A percentile compares a stretch with the other conserved stretches of the same genome.
Evolutionary conservation across 2,888 invertebrate genomes (phyloP).

Genomic region (Acanthoscelides obtectus): DNA sequence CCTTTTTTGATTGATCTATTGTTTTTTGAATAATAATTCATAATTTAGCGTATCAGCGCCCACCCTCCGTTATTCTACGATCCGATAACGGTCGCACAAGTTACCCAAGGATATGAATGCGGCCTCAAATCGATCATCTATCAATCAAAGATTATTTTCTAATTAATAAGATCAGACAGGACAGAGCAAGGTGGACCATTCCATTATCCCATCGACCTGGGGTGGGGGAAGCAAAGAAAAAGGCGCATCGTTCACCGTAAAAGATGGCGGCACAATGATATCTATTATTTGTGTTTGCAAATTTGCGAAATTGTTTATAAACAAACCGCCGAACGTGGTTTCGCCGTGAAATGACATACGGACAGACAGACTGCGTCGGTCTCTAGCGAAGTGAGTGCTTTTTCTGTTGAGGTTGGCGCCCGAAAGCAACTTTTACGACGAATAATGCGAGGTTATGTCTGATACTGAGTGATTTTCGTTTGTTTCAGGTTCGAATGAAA

Average conservation of each 20-base stretch:
- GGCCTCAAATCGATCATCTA: background rate
- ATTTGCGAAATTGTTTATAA: conserved; percentile 46
- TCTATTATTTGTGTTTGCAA: conserved; percentile 41
- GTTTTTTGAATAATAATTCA: conserved; percentile 19
- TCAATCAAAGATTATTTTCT: background rate
- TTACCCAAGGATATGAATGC: background rate
- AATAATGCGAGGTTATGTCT: conserved; percentile 40
- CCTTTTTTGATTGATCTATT: conserved; percentile 19
- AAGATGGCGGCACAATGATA: conserved; percentile 48
- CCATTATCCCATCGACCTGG: conserved; percentile 37
- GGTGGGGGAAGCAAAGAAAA: conserved; percentile 33
- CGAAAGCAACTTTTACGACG: background rate
- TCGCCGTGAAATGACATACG: background rate
- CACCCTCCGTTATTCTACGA: background rate
- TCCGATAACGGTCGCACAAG: background rate
- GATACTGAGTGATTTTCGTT: conserved; percentile 33
- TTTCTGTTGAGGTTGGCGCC: conserved; percentile 3
- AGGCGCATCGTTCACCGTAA: conserved; percentile 42
- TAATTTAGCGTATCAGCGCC: background rate
- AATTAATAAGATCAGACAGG: conserved; percentile 14
- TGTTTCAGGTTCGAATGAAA: conserved; percentile 33
- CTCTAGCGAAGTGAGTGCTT: conserved; percentile 3
- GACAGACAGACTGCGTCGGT: background rate
- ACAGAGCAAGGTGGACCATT: conserved; percentile 30
- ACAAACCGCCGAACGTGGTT: conserved; percentile 18